These are phyloP conservation scores for Deilephila porcellus DNA, from an alignment of 2,888 invertebrate genomes.

Conservation along the genomic window DNA sequence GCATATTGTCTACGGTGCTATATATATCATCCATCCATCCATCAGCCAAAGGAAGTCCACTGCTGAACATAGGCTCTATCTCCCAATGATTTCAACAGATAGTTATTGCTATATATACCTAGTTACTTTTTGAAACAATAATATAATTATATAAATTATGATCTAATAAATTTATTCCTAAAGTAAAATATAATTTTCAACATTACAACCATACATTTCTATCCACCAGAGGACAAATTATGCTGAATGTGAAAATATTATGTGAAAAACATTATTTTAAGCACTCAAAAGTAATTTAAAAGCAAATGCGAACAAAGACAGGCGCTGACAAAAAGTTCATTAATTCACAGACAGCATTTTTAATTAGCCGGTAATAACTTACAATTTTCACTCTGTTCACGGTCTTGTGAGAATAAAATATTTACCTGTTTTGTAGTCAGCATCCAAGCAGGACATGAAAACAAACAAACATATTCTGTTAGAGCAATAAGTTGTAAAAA, in stretches of 20 bases:
- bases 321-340: neutral
- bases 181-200: too few species aligned
- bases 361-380: constrained; percentile 7
- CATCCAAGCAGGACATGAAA: constrained; percentile 35
- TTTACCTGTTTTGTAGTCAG: constrained; percentile 34
- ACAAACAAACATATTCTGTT: constrained; percentile 20
- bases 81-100: too few species aligned
- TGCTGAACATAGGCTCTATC: too few species aligned
- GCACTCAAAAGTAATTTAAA: constrained; percentile 7
- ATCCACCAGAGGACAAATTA: neutral
- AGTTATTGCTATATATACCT: too few species aligned
- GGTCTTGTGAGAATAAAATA: constrained; percentile 4
- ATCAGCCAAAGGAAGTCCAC: too few species aligned
- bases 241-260: neutral
- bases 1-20: too few species aligned
- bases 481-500: neutral
- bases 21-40: too few species aligned
- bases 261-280: neutral
- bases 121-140: too few species aligned
- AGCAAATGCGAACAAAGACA: neutral
- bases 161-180: too few species aligned
- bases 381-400: neutral
- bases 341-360: constrained; percentile 4
- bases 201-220: neutral
- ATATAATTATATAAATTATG: too few species aligned